phyloP scores from a whole-genome alignment of 2,888 invertebrate species.

The Drosophila affinis region DNA sequence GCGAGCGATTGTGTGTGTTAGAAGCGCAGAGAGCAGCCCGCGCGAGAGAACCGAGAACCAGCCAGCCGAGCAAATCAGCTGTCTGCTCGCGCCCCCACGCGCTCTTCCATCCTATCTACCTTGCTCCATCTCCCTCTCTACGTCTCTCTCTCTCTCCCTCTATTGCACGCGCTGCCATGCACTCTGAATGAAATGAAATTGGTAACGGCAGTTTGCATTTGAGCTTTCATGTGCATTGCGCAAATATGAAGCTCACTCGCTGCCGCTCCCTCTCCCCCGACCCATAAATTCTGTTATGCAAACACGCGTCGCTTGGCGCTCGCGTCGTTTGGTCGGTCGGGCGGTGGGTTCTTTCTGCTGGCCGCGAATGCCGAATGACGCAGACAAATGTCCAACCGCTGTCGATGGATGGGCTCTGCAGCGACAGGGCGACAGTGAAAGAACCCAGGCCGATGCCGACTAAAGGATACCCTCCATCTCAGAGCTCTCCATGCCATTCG shows the following conservation, averaged over 20 bases:
- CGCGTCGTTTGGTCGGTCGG: slow-evolving; percentile 15
- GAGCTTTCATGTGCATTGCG: slow-evolving; percentile 72
- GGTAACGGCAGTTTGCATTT: slow-evolving; percentile 66
- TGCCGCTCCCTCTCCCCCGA: not conserved
- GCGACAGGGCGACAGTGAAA: slow-evolving; percentile 35
- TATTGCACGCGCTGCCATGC: slow-evolving; percentile 39
- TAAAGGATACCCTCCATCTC: not conserved
- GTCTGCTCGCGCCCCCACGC: slow-evolving; percentile 31
- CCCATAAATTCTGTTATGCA: slow-evolving; percentile 68
- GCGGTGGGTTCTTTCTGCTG: not conserved
- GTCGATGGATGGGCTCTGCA: slow-evolving; percentile 63
- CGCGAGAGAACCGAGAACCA: slow-evolving; percentile 9
- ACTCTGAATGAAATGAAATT: slow-evolving; percentile 65
- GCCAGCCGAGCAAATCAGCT: slow-evolving; percentile 60
- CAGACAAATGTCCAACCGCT: slow-evolving; percentile 64
- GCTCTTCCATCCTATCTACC: not conserved
- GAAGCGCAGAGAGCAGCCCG: slow-evolving; percentile 48
- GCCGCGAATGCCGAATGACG: slow-evolving; percentile 59
- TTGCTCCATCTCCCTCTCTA: slow-evolving; percentile 12
- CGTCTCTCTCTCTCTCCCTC: slow-evolving; percentile 7
- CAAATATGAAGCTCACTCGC: slow-evolving; percentile 52
- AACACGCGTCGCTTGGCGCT: slow-evolving; percentile 44
- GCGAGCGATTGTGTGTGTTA: slow-evolving; percentile 45
- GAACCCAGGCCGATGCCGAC: not conserved
- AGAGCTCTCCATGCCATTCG: too few species aligned